Evolutionary conservation across 1,140 invertebrate genomes (phyloP), one percentile per base, ranked within the genome.

Genomic region (Littorina saxatilis): DNA sequence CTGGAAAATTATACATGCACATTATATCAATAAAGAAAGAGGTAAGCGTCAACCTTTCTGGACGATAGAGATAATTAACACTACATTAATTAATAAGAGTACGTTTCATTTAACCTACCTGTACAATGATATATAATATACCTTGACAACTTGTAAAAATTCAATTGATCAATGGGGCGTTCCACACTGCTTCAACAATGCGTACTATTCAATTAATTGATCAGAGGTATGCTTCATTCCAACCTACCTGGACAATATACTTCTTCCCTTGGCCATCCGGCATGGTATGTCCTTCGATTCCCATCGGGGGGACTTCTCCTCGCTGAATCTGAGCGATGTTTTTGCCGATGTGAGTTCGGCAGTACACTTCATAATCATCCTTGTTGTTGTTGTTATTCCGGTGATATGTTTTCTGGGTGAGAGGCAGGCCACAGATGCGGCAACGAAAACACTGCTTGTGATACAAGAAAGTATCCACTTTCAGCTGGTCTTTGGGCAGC

Each of bases 401-500:
- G 17, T 91, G 86, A 70, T 87, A 87, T 61, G 91, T 91, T 83
- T 91, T 89, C 79, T 89, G 87, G 2, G 89, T 91, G 43, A 92
- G 85, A 11, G 89, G 90, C 15, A 92, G 73, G 23, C 88, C 87
- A 66, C 89, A 91, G 0, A 87, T 84, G 0, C 90, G 82, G 75
- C 90, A 92, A 5, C 89, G 83, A 82, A 92, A 91, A 58, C 91
- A 92, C 7, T 89, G 85, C 20, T 89, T 88, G 81, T 92, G 91
- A 76, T 90, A 91, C 20, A 91, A 81, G 86, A 91, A 32, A 87
- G 89, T 86, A 27, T 88, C 89, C n/a, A 91, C 84, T 27, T 89
- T 86, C 0, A 89, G 68, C 81, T 92, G 90, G 52, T 92, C 90
- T 20, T 88, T 86, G 43, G 87, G 87, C 5, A 87, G 86, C 11